Conservation (phyloP, 2,797 vertebrate genomes). For the Hipposideros larvatus region DNA sequence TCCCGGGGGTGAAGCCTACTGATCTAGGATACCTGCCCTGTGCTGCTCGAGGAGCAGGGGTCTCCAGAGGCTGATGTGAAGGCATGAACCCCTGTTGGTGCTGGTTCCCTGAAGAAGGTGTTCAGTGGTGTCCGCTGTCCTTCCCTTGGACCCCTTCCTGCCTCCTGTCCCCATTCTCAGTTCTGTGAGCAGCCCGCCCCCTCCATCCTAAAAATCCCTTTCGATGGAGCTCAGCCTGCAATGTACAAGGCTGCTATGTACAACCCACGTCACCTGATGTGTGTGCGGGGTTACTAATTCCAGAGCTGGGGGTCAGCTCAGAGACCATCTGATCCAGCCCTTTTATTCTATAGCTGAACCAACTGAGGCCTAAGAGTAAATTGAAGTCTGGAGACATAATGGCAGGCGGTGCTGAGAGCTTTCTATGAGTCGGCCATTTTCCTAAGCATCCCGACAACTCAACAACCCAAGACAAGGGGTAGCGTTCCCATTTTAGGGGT, state of each 20-base stretch:
- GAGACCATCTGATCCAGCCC: neutral
- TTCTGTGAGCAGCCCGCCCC: neutral
- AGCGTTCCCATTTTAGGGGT: rapidly evolving
- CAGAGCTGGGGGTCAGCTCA: neutral
- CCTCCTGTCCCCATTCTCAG: neutral
- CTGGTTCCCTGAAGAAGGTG: neutral
- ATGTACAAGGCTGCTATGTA: neutral
- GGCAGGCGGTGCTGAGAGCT: neutral
- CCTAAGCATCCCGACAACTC: neutral
- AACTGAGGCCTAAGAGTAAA: neutral
- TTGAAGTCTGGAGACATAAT: rapidly evolving
- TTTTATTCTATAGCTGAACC: neutral
- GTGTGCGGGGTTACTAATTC: neutral
- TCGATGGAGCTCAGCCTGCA: neutral
- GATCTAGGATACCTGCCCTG: neutral
- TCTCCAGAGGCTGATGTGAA: neutral
- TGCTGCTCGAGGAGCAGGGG: neutral
- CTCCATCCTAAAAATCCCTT: neutral
- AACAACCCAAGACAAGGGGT: rapidly evolving
- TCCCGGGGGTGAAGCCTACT: neutral
- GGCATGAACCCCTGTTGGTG: no score
- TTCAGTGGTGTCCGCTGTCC: neutral
- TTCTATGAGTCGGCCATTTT: neutral
- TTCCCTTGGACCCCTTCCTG: neutral
- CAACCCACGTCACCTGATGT: neutral